These are phyloP conservation scores for Crotalus horridus DNA, from an alignment of 2,113 vertebrate species.

Conservation along the genomic window DNA sequence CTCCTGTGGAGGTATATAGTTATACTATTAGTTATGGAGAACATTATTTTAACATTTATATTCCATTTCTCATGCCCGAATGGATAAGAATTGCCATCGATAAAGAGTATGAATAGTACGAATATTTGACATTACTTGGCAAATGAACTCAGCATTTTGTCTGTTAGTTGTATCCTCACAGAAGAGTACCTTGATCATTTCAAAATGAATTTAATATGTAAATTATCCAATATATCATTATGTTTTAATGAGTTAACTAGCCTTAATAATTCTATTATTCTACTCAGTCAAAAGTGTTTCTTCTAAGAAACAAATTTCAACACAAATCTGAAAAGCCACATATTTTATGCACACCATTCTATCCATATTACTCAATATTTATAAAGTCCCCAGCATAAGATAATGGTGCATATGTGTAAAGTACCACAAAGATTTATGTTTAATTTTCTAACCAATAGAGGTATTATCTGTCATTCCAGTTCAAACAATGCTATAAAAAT, in stretches of 20 bases:
- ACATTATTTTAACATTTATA: not conserved
- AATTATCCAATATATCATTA: not conserved
- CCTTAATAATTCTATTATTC: not conserved
- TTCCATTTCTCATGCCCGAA: not conserved
- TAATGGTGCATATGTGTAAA: not conserved
- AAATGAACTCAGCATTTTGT: not conserved
- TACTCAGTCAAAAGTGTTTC: not conserved
- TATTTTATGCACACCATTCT: not conserved
- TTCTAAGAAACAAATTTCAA: not conserved
- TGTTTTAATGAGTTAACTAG: not conserved
- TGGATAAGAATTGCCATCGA: not conserved
- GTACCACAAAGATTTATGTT: not conserved
- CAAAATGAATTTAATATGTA: not conserved
- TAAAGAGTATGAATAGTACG: not conserved
- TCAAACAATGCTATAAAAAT: not conserved
- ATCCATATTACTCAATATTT: not conserved
- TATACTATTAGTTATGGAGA: not conserved
- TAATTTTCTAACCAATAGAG: not conserved
- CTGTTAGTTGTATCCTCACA: not conserved
- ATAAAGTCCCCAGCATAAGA: not conserved
- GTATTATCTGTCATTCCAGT: not conserved
- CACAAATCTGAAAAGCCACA: not conserved
- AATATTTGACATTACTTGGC: not conserved
- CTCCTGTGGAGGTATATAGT: not conserved
- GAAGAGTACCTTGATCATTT: not conserved